phyloP scores from a whole-genome alignment of 2,888 invertebrate species.

The Callosobruchus maculatus region DNA sequence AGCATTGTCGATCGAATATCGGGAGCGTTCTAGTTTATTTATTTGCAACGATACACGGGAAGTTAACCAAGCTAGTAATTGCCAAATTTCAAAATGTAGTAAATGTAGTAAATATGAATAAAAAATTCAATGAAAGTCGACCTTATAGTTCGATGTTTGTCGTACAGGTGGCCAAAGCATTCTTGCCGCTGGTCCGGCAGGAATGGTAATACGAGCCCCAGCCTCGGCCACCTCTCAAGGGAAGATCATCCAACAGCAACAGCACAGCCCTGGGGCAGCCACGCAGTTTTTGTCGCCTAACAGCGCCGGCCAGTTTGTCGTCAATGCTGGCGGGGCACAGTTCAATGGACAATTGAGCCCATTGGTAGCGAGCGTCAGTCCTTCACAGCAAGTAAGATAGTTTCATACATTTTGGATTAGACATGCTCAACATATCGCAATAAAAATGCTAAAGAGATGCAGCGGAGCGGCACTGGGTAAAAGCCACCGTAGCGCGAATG shows the following conservation, averaged over 20 bases:
- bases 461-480: too few species aligned
- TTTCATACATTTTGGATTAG: too few species aligned
- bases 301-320: constrained; percentile 65
- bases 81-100: too few species aligned
- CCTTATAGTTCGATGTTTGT: not conserved
- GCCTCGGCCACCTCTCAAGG: constrained; percentile 63
- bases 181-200: constrained; percentile 62
- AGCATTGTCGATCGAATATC: too few species aligned
- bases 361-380: constrained; percentile 69
- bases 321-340: constrained; percentile 67
- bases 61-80: too few species aligned
- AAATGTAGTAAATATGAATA: too few species aligned
- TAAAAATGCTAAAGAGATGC: too few species aligned
- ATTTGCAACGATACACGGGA: too few species aligned
- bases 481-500: too few species aligned
- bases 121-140: too few species aligned
- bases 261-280: constrained; percentile 60
- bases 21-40: too few species aligned
- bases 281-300: constrained; percentile 70
- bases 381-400: constrained; percentile 53
- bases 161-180: constrained; percentile 53
- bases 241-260: constrained; percentile 62
- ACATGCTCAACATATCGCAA: too few species aligned
- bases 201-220: constrained; percentile 76
- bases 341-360: constrained; percentile 78